Conservation (phyloP, 2,888 invertebrate genomes). For the Zelleria hepariella region DNA sequence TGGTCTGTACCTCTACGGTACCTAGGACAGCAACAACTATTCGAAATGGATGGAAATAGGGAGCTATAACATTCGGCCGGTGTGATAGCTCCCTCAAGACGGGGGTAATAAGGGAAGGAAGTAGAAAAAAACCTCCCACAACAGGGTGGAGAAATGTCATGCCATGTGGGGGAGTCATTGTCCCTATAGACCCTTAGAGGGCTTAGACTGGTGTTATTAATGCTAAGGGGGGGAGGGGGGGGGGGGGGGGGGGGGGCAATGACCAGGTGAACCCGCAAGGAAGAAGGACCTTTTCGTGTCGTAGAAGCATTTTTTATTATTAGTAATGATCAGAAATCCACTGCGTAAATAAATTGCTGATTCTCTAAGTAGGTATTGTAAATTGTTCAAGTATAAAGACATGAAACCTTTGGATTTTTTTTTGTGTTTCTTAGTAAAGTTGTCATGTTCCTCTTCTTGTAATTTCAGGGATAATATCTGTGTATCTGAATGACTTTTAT, state of each 20-base stretch:
- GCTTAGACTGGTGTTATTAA: conserved; percentile 62
- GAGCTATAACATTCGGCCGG: neutral
- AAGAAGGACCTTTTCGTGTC: neutral
- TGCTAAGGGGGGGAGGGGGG: conserved; percentile 26
- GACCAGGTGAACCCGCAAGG: conserved; percentile 44
- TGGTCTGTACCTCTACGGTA: neutral
- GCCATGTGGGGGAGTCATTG: conserved; percentile 61
- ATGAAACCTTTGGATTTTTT: too few relatives aligned
- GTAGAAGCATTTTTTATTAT: neutral
- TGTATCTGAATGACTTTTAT: too few relatives aligned
- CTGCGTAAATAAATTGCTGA: too few relatives aligned
- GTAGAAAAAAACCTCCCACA: conserved; percentile 30
- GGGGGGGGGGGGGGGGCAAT: too few relatives aligned
- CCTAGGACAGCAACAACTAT: too few relatives aligned
- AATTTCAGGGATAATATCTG: too few relatives aligned
- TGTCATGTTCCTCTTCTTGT: too few relatives aligned
- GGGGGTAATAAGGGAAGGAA: conserved; percentile 50
- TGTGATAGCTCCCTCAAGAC: neutral
- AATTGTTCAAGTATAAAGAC: too few relatives aligned
- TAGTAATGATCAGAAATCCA: too few relatives aligned
- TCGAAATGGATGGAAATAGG: too few relatives aligned
- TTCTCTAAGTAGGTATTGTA: too few relatives aligned
- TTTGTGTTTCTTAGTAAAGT: too few relatives aligned
- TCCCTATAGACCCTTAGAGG: conserved; percentile 34
- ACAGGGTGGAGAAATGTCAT: conserved; percentile 34